Conservation (phyloP, 2,113 vertebrate genomes). For the Vidua chalybeata region DNA sequence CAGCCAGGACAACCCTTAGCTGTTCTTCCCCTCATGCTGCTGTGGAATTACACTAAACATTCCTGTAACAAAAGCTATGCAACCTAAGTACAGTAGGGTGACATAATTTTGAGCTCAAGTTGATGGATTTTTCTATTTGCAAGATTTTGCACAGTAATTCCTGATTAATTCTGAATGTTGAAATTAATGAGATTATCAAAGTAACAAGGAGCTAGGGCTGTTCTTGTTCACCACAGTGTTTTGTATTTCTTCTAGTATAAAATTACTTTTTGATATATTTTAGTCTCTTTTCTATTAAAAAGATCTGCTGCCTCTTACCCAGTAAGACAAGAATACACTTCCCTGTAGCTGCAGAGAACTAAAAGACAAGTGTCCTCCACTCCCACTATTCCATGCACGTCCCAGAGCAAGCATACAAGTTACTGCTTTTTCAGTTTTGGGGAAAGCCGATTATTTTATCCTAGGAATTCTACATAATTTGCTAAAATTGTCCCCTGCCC, state of each 20-base stretch:
- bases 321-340: not conserved
- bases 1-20: not conserved
- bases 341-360: not conserved
- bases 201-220: not conserved
- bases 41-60: not conserved
- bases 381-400: not conserved
- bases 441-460: not conserved
- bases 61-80: not conserved
- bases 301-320: not conserved
- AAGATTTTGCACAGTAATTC: not conserved
- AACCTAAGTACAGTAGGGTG: not conserved
- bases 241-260: not conserved
- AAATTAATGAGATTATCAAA: not conserved
- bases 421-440: not conserved
- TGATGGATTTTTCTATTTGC: not conserved
- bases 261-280: not conserved
- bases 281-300: not conserved
- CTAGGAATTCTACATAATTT: not conserved
- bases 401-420: not conserved
- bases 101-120: not conserved
- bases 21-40: not conserved
- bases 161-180: not conserved
- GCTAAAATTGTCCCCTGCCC: not conserved
- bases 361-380: rapidly evolving
- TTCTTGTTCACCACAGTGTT: not conserved